A percentile compares a stretch with the other conserved stretches of the same genome.
Conservation (phyloP, 1,140 invertebrate species). For the Meloidogyne floridensis region DNA sequence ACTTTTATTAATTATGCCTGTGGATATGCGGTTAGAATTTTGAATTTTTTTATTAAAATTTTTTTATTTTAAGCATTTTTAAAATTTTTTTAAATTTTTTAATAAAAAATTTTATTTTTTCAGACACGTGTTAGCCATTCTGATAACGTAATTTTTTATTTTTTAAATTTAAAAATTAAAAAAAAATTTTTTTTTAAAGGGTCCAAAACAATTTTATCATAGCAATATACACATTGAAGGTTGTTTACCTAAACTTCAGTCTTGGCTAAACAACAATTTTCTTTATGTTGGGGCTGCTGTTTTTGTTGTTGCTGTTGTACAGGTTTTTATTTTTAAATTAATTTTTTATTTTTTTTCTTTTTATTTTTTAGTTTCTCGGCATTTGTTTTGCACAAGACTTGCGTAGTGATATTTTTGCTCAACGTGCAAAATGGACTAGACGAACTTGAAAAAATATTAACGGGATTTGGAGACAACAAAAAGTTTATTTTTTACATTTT, state of each 20-base stretch:
- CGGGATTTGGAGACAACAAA: background rate
- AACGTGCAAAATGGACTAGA: slow-evolving; percentile 85
- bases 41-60: background rate
- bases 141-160: background rate
- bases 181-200: background rate
- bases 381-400: slow-evolving; percentile 97
- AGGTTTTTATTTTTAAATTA: slow-evolving; percentile 72
- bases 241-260: slow-evolving; percentile 85
- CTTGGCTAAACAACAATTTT: slow-evolving; percentile 88
- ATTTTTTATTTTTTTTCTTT: background rate
- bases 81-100: no score
- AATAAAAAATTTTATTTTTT: no score
- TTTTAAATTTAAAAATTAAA: slow-evolving; percentile 28
- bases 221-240: slow-evolving; percentile 84
- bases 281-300: slow-evolving; percentile 81
- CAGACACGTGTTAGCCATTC: slow-evolving; percentile 27
- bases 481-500: slow-evolving; percentile 20
- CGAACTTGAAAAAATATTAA: slow-evolving; percentile 20
- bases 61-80: background rate
- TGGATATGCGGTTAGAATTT: slow-evolving; percentile 59
- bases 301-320: slow-evolving; percentile 79
- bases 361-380: slow-evolving; percentile 81
- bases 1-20: slow-evolving; percentile 58
- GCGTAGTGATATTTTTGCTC: slow-evolving; percentile 86
- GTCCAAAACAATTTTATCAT: slow-evolving; percentile 66